These are phyloP conservation scores for Tachysurus fulvidraco DNA, from an alignment of 2,113 vertebrate species.

Conservation along the genomic window DNA sequence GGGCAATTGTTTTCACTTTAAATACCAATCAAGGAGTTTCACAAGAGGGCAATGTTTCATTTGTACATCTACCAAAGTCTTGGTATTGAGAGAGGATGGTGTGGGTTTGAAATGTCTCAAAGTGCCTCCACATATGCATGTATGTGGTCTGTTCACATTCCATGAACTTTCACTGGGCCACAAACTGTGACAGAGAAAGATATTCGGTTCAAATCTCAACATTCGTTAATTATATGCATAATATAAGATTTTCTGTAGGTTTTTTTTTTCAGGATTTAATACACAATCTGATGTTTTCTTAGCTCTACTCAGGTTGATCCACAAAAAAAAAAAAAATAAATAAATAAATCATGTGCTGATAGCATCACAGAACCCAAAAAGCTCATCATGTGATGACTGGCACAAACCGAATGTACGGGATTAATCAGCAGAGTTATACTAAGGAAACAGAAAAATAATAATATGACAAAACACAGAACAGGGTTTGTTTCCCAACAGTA, in stretches of 20 bases:
- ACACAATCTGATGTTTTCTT: not conserved
- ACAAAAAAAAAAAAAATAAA: not conserved
- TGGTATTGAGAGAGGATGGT: not conserved
- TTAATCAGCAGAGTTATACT: not conserved
- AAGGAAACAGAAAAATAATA: not conserved
- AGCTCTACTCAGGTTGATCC: not conserved
- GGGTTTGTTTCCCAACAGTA: not conserved
- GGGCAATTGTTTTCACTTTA: constrained; percentile 7
- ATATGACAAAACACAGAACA: not conserved
- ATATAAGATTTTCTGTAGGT: not conserved
- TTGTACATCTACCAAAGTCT: not conserved
- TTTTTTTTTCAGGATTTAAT: not conserved
- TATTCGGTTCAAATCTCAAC: not conserved
- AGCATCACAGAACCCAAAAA: not conserved
- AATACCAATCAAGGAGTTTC: not conserved
- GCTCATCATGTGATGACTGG: not conserved
- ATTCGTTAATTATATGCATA: not conserved
- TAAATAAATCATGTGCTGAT: not conserved
- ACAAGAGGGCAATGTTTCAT: not conserved
- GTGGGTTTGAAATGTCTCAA: not conserved
- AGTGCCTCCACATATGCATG: not conserved
- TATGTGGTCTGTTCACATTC: not conserved
- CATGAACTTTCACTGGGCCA: not conserved
- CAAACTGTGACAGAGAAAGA: not conserved
- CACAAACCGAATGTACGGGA: not conserved